A percentile compares a stretch with the other conserved stretches of the same genome.
Evolutionary conservation across 2,113 vertebrate genomes (phyloP).

Genomic region (Notarius lentiginosus): DNA sequence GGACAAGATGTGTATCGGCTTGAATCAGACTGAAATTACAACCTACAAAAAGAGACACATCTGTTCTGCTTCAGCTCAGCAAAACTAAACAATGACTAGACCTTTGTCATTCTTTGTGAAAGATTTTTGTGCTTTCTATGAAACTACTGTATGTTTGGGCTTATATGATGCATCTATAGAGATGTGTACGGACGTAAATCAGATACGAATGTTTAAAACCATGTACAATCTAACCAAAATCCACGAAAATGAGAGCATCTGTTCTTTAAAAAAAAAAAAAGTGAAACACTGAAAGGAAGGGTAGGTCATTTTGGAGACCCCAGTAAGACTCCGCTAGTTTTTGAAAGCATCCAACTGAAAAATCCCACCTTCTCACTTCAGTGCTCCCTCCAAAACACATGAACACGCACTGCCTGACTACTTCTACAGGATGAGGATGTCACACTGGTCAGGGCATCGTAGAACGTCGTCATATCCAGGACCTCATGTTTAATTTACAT

Average conservation of each 20-base stretch:
- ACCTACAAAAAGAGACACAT: not conserved
- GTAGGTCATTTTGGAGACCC: too few relatives aligned
- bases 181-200: not conserved
- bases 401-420: too few relatives aligned
- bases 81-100: not conserved
- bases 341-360: too few relatives aligned
- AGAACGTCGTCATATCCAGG: too few relatives aligned
- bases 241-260: not conserved
- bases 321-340: too few relatives aligned
- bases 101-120: not conserved
- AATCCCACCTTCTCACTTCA: too few relatives aligned
- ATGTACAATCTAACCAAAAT: not conserved
- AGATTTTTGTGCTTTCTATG: too few relatives aligned
- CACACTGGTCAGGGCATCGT: too few relatives aligned
- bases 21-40: not conserved
- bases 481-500: too few relatives aligned
- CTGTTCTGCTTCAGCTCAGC: not conserved
- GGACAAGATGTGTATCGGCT: not conserved
- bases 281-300: too few relatives aligned
- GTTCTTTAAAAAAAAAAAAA: not conserved
- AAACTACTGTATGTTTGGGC: not conserved
- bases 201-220: not conserved
- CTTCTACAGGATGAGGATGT: too few relatives aligned
- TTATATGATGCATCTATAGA: not conserved
- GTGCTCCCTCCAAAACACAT: too few relatives aligned